Percentiles rank a stretch among this genome's conserved stretches.
phyloP scores from a whole-genome alignment of 2,113 vertebrate species.

The Asarcornis scutulata region DNA sequence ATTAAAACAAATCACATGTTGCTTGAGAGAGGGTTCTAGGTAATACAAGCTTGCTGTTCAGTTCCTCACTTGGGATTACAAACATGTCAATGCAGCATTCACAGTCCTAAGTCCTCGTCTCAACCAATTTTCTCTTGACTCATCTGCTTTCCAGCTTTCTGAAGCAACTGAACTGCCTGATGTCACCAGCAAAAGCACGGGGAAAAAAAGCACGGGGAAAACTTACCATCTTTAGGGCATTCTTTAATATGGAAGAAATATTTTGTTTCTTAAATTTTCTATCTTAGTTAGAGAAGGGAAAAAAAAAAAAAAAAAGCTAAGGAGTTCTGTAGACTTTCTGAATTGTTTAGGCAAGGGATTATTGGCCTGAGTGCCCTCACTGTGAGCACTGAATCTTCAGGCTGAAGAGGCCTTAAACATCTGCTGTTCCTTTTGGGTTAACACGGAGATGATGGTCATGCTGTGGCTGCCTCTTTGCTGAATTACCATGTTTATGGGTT shows the following conservation, averaged over 20 bases:
- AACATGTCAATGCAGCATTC: background rate
- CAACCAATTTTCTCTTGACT: background rate
- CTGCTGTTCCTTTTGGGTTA: background rate
- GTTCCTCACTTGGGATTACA: background rate
- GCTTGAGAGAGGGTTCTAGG: background rate
- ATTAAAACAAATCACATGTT: background rate
- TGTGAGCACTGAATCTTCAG: background rate
- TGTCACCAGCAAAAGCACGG: background rate
- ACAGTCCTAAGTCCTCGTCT: background rate
- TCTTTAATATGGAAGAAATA: background rate
- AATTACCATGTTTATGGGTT: rapidly evolving
- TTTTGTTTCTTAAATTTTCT: background rate
- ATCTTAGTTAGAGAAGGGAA: rapidly evolving
- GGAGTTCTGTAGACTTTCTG: background rate
- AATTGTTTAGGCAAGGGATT: background rate
- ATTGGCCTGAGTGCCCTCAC: background rate
- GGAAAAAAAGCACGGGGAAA: background rate
- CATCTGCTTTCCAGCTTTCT: background rate
- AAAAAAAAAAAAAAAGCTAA: background rate
- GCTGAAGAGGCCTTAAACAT: background rate
- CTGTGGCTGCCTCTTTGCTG: background rate
- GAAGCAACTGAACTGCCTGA: background rate
- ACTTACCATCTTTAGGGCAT: background rate
- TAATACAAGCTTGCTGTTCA: background rate
- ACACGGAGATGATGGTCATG: rapidly evolving